These are phyloP conservation scores for Phycodurus eques DNA, from an alignment of 2,113 vertebrate species.

Conservation along the genomic window DNA sequence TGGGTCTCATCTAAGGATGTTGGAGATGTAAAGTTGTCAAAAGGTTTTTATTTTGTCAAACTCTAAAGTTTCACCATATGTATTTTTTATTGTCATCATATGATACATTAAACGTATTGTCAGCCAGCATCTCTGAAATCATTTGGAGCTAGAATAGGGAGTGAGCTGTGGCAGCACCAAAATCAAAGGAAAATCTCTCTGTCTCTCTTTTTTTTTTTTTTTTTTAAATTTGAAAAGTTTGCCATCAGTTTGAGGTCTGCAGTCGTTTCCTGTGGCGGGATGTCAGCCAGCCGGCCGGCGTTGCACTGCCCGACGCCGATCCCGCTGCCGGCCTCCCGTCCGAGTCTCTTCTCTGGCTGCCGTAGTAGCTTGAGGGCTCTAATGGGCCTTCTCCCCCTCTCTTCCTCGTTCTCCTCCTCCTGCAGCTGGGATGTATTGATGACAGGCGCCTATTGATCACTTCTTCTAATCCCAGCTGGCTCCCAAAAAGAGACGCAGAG, in stretches of 20 bases:
- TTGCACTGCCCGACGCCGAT: background rate
- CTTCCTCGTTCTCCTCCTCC: background rate
- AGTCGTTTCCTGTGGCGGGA: constrained; percentile 64
- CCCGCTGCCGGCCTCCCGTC: background rate
- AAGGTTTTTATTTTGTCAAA: no score
- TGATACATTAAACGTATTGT: no score
- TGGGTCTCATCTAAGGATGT: no score
- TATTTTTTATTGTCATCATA: no score
- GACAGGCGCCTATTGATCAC: constrained; percentile 28
- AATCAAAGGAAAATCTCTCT: constrained; percentile 1
- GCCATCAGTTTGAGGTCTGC: constrained; percentile 39
- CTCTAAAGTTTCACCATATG: no score
- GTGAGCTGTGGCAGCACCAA: constrained; percentile 7
- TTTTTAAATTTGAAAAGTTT: constrained; percentile 23
- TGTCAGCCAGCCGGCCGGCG: constrained; percentile 28
- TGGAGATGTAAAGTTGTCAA: no score
- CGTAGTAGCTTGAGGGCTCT: background rate
- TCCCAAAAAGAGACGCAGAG: background rate
- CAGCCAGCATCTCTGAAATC: background rate
- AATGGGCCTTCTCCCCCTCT: background rate
- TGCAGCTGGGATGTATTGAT: constrained; percentile 5
- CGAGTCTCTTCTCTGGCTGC: background rate
- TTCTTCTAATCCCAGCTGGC: background rate
- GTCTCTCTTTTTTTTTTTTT: background rate
- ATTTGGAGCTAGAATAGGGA: background rate